phyloP scores from a whole-genome alignment of 2,797 vertebrate genomes.

The Bradypus variegatus region DNA sequence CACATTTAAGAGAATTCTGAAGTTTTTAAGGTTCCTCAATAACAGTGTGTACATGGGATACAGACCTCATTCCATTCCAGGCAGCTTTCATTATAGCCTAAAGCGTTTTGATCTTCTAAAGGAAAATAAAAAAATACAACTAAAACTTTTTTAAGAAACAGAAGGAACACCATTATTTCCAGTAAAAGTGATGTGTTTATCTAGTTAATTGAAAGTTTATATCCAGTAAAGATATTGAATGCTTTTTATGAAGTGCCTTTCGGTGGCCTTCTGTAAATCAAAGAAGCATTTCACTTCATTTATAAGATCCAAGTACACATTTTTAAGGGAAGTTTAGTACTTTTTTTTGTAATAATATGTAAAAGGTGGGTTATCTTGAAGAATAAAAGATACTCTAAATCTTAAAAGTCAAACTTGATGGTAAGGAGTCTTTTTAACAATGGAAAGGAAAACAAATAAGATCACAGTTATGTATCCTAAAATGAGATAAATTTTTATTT shows the following conservation, averaged over 20 bases:
- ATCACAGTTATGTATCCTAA: background rate
- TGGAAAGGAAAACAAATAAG: background rate
- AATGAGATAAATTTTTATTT: background rate
- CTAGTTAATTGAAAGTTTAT: constrained; percentile 32
- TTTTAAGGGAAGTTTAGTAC: constrained; percentile 60
- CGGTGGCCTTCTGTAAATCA: constrained; percentile 62
- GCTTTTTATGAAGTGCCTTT: constrained; percentile 48
- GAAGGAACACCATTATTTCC: background rate
- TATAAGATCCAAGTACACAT: constrained; percentile 53
- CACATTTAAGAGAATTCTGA: background rate
- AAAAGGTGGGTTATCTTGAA: constrained; percentile 50
- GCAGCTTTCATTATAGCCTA: background rate
- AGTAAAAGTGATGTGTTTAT: constrained; percentile 1
- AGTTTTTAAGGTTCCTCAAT: background rate
- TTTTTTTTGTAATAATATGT: constrained; percentile 30
- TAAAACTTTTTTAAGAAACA: background rate
- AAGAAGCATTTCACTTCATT: constrained; percentile 52
- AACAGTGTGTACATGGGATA: background rate
- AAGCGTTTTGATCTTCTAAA: background rate
- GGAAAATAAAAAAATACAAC: background rate
- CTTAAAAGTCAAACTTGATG: constrained; percentile 46
- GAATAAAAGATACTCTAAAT: background rate
- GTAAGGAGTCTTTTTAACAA: background rate
- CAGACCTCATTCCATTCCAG: background rate
- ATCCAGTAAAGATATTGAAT: constrained; percentile 21